phyloP scores from a whole-genome alignment of 2,888 invertebrate genomes.

The Ornithoptera alexandrae region DNA sequence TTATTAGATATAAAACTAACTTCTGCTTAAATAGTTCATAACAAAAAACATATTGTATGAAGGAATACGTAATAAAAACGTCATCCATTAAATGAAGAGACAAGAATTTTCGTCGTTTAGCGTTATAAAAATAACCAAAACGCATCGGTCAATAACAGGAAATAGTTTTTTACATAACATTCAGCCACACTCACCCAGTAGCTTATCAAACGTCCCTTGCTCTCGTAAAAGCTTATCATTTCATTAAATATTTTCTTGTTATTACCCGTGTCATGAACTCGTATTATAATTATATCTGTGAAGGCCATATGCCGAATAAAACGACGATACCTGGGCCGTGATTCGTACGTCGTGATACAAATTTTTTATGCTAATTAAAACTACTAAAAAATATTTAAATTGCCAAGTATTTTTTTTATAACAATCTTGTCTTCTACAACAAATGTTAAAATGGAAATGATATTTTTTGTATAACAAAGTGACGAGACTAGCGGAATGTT shows the following conservation, averaged over 20 bases:
- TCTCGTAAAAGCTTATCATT: conserved; percentile 48
- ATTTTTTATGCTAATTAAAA: background rate
- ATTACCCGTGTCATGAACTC: conserved; percentile 34
- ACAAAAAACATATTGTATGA: background rate
- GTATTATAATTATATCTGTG: conserved; percentile 2
- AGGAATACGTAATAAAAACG: background rate
- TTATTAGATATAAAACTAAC: no score
- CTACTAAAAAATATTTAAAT: background rate
- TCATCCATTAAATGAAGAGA: background rate
- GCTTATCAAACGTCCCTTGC: conserved; percentile 48
- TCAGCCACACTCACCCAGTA: conserved; percentile 8
- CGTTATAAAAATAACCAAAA: background rate
- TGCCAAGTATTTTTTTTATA: background rate
- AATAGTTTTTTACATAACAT: conserved; percentile 27
- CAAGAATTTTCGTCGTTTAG: background rate
- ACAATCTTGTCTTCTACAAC: background rate
- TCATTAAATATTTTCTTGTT: conserved; percentile 48
- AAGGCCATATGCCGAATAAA: conserved; percentile 11
- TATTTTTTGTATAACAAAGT: background rate
- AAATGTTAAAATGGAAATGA: background rate
- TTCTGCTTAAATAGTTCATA: no score
- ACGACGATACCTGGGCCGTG: conserved; percentile 15
- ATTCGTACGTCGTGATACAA: background rate
- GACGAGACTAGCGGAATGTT: background rate
- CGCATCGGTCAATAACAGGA: conserved; percentile 5